Evolutionary conservation across 35 echinoderm and acorn worm species (phyloP).

Genomic region (Strongylocentrotus purpuratus): DNA sequence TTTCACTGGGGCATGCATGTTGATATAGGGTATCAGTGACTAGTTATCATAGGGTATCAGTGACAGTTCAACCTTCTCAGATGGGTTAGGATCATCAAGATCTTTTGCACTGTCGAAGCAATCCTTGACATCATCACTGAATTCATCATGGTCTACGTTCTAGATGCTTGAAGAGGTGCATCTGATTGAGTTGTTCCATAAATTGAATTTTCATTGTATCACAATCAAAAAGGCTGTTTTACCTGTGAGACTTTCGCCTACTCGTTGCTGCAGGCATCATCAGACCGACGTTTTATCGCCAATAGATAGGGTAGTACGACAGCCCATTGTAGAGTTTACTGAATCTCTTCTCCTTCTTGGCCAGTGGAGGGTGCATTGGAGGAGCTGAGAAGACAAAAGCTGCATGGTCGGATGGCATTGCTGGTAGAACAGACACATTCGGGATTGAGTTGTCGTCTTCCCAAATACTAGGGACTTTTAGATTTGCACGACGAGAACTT

Average conservation of each 20-base stretch:
- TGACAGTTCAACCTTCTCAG: conserved; percentile 14
- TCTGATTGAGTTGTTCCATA: too few relatives aligned
- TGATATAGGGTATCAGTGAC: too few relatives aligned
- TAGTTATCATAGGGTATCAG: too few relatives aligned
- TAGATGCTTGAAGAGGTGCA: too few relatives aligned
- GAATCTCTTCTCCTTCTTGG: neutral
- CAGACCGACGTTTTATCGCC: too few relatives aligned
- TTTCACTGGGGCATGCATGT: conserved; percentile 12
- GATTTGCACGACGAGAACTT: too few relatives aligned
- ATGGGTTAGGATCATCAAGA: neutral
- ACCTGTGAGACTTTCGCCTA: too few relatives aligned
- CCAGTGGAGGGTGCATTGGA: neutral
- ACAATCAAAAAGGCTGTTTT: too few relatives aligned
- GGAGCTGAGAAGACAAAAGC: neutral
- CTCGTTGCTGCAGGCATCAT: too few relatives aligned
- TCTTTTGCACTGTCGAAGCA: neutral
- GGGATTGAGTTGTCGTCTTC: neutral
- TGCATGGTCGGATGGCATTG: conserved; percentile 29
- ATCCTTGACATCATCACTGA: neutral
- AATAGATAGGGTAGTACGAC: too few relatives aligned
- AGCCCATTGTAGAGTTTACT: neutral
- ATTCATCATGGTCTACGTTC: neutral
- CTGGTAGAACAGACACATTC: neutral
- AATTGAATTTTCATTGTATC: too few relatives aligned
- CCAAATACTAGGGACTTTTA: too few relatives aligned